phyloP scores from a whole-genome alignment of 2,113 vertebrate species.

The Brienomyrus longianalis region DNA sequence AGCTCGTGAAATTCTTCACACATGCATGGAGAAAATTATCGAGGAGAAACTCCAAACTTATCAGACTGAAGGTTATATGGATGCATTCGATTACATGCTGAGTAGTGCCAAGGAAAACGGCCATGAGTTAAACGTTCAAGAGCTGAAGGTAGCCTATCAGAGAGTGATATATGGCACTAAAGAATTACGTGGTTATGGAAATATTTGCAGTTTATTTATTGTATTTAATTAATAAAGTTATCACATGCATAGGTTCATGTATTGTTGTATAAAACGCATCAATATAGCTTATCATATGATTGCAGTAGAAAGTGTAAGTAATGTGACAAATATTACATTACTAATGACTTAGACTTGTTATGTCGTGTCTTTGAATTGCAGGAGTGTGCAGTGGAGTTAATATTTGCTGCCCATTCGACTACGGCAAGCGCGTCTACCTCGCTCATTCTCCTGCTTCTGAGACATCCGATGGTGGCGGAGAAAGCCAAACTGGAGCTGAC shows the following conservation, averaged over 20 bases:
- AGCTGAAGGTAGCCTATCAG: slow-evolving; percentile 76
- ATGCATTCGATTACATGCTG: slow-evolving; percentile 85
- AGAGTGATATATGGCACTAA: background rate
- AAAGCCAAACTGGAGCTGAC: slow-evolving; percentile 70
- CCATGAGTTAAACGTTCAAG: slow-evolving; percentile 75
- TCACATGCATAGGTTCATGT: background rate
- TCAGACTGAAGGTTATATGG: slow-evolving; percentile 56
- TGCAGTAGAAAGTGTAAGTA: background rate
- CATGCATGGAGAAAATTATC: slow-evolving; percentile 85
- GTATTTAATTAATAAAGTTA: background rate
- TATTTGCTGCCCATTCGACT: slow-evolving; percentile 95
- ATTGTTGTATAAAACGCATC: background rate
- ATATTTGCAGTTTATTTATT: background rate
- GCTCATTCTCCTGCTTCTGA: slow-evolving; percentile 79
- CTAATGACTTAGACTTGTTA: background rate
- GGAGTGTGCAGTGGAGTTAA: slow-evolving; percentile 90
- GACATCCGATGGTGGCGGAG: slow-evolving; percentile 70
- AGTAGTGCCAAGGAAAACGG: slow-evolving; percentile 74
- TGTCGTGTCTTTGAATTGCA: slow-evolving; percentile 46
- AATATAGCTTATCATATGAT: background rate
- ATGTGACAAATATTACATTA: background rate
- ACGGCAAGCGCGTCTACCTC: slow-evolving; percentile 93
- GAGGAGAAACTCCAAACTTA: slow-evolving; percentile 71
- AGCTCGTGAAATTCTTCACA: slow-evolving; percentile 79
- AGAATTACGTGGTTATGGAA: background rate